phyloP scores from a whole-genome alignment of 2,797 vertebrate species.

The Gymnoscopelus braueri region DNA sequence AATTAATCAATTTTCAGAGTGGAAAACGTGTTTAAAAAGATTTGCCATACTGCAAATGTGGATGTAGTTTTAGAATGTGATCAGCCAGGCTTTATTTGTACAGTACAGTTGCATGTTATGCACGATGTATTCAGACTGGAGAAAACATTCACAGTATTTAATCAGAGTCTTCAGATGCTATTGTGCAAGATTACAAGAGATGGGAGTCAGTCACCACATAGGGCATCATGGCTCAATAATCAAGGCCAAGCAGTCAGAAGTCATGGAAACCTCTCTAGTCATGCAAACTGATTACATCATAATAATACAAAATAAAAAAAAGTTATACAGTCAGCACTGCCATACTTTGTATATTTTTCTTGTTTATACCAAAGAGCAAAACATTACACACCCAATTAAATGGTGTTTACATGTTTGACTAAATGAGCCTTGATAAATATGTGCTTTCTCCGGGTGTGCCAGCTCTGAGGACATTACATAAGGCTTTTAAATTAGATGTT shows the following conservation, averaged over 20 bases:
- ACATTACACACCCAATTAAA: background rate
- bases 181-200: too few relatives aligned
- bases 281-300: background rate
- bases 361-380: background rate
- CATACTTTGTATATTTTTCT: conserved; percentile 5
- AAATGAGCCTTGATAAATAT: background rate
- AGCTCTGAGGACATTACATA: conserved; percentile 8
- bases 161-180: background rate
- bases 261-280: background rate
- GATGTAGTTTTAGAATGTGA: too few relatives aligned
- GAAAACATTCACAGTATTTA: too few relatives aligned
- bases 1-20: too few relatives aligned
- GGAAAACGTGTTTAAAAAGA: too few relatives aligned
- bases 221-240: background rate
- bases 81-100: too few relatives aligned
- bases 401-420: background rate
- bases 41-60: too few relatives aligned
- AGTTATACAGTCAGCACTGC: background rate
- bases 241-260: background rate
- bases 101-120: too few relatives aligned
- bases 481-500: conserved; percentile 14
- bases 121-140: too few relatives aligned
- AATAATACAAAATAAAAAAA: too few relatives aligned
- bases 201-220: too few relatives aligned
- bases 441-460: background rate